Base-by-base conservation (phyloP, 2,888 invertebrate species). In the Leucania comma region DNA sequence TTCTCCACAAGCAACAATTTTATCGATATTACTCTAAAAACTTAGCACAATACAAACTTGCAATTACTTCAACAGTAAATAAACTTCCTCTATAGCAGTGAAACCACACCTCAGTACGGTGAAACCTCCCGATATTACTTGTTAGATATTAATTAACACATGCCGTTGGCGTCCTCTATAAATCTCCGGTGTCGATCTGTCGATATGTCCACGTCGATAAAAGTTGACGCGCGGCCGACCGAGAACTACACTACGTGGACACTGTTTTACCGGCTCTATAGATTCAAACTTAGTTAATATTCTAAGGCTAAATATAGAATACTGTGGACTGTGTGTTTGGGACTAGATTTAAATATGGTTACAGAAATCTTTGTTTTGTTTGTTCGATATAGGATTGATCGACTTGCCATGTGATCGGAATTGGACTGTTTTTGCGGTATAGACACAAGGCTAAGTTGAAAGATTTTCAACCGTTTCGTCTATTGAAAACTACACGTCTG, bases 131-230 rank as follows among this genome's bases (percentile, higher is more conserved):
- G 84, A 81, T 84, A 84, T 85, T 83, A 83, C 90, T 92, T 88
- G 91, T 92, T 88, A 88, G 86, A 86, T 87, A 92, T 92, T 94
- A 94, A 94, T 94, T 94, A 94, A 93, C 93, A 93, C 93, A 92
- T 92, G 91, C 90, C 87, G 80, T 80, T 81, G 86, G 84, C 83
- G 88, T 86, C 91, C 87, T 88, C 90, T 91, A 93, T 94, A 93
- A 93, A 94, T 94, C 93, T 92, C 81, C 81, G 80, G 83, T 85
- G 92, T 91, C 91, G 91, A 90, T 87, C 88, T 89, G 89, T 91
- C 93, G 90, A 90, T 90, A 87, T 86, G 89, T 90, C 80, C 74
- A 65, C 53, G 73, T 75, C 89, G 91, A 90, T 90, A 87, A 83
- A 83, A 82, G 83, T 86, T 86, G 88, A 86, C 81, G 84, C 69